Percentiles rank a stretch among this genome's conserved stretches.
phyloP scores from a whole-genome alignment of 2,888 invertebrate genomes.

The Parnassius orleans region DNA sequence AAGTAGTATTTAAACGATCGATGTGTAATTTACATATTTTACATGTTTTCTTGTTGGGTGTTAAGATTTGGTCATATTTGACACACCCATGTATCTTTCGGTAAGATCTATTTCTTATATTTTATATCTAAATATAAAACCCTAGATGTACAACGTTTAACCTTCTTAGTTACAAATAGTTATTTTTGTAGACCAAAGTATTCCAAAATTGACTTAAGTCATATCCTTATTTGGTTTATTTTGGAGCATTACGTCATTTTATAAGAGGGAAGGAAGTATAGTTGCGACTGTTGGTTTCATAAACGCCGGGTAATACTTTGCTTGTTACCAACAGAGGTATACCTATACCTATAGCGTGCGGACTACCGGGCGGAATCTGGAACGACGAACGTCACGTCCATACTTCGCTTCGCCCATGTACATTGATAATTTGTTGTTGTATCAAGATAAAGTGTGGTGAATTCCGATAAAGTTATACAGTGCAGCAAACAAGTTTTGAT shows the following conservation, averaged over 20 bases:
- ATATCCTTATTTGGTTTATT: constrained; percentile 76
- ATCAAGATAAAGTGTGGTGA: constrained; percentile 34
- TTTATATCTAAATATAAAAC: background rate
- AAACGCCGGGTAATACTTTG: constrained; percentile 19
- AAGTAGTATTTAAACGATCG: constrained; percentile 31
- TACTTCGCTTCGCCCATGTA: constrained; percentile 30
- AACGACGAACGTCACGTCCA: constrained; percentile 32
- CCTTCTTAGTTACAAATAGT: background rate
- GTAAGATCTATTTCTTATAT: constrained; percentile 41
- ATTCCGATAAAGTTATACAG: constrained; percentile 40
- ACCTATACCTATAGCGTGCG: constrained; percentile 41
- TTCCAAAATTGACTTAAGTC: constrained; percentile 41
- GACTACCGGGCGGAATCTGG: constrained; percentile 42
- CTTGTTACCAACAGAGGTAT: constrained; percentile 39
- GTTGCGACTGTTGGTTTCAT: background rate
- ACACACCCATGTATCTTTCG: constrained; percentile 70
- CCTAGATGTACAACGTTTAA: no score
- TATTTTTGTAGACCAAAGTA: background rate
- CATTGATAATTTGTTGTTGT: constrained; percentile 32
- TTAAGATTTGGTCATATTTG: constrained; percentile 40
- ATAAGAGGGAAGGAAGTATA: constrained; percentile 40
- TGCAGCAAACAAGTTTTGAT: constrained; percentile 40
- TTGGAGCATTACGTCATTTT: constrained; percentile 79
- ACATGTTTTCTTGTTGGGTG: constrained; percentile 28
- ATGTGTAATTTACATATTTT: background rate